These are phyloP conservation scores for Scolopax rusticola DNA, from an alignment of 2,797 vertebrate species.

Conservation along the genomic window DNA sequence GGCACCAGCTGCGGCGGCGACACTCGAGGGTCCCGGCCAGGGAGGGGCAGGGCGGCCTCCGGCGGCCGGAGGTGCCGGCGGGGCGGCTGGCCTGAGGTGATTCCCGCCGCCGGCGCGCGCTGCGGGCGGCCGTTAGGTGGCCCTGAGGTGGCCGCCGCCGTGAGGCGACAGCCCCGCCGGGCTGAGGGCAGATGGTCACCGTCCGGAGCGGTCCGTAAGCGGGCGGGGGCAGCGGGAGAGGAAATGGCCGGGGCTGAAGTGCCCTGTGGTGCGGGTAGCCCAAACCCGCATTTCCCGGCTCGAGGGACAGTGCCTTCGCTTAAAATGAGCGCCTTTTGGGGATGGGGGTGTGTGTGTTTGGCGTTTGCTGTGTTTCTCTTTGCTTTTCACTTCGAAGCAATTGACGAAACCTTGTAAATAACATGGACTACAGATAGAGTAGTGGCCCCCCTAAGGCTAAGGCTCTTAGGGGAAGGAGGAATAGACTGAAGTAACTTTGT, in stretches of 20 bases:
- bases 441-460: too few species aligned
- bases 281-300: rapidly evolving
- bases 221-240: neutral
- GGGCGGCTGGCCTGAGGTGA: neutral
- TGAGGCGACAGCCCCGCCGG: neutral
- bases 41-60: neutral
- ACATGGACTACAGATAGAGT: too few species aligned
- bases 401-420: too few species aligned
- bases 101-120: neutral
- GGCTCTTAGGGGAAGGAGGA: too few species aligned
- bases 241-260: neutral
- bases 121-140: neutral
- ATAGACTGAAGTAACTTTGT: too few species aligned
- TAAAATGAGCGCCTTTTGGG: neutral
- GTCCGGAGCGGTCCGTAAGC: too few species aligned
- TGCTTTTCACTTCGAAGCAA: neutral
- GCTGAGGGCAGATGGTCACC: neutral
- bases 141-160: neutral
- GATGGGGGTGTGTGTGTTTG: neutral
- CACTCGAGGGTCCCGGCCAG: neutral
- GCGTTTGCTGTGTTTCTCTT: neutral
- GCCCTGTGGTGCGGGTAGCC: rapidly evolving
- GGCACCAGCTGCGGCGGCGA: conserved; percentile 20
- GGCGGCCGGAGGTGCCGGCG: neutral
- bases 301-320: neutral